Conservation (phyloP, 2,113 vertebrate species). For the Hippocampus mohnikei region DNA sequence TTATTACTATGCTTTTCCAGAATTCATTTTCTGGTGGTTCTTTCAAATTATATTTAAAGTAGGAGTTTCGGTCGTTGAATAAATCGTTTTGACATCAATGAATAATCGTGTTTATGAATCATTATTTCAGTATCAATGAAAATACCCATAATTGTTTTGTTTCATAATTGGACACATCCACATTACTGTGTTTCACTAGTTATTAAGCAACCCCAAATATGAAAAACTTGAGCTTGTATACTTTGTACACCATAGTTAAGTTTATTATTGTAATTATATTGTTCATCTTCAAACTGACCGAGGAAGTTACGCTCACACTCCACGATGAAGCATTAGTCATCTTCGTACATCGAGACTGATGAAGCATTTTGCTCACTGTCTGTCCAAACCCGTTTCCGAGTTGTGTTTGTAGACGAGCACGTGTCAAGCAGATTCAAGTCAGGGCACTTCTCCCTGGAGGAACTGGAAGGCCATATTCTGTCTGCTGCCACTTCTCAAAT, state of each 20-base stretch:
- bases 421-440: slow-evolving; percentile 59
- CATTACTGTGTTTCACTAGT: slow-evolving; percentile 32
- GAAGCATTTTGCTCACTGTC: not conserved
- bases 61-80: too few relatives aligned
- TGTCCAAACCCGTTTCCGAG: not conserved
- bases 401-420: slow-evolving; percentile 49
- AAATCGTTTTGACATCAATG: too few relatives aligned
- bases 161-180: too few relatives aligned
- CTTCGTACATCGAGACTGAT: not conserved
- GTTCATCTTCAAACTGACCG: not conserved
- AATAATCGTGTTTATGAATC: too few relatives aligned
- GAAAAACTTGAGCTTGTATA: not conserved
- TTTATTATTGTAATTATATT: not conserved
- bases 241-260: not conserved
- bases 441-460: slow-evolving; percentile 47
- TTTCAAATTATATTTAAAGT: too few relatives aligned
- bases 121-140: too few relatives aligned
- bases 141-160: too few relatives aligned
- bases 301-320: not conserved
- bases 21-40: too few relatives aligned
- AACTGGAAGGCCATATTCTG: slow-evolving; percentile 49
- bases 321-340: not conserved
- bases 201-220: slow-evolving; percentile 15
- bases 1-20: too few relatives aligned
- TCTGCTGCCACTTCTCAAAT: slow-evolving; percentile 43